Percentiles rank a stretch among this genome's conserved stretches.
Conservation (phyloP, 2,113 vertebrate genomes). For the Chinchilla lanigera region DNA sequence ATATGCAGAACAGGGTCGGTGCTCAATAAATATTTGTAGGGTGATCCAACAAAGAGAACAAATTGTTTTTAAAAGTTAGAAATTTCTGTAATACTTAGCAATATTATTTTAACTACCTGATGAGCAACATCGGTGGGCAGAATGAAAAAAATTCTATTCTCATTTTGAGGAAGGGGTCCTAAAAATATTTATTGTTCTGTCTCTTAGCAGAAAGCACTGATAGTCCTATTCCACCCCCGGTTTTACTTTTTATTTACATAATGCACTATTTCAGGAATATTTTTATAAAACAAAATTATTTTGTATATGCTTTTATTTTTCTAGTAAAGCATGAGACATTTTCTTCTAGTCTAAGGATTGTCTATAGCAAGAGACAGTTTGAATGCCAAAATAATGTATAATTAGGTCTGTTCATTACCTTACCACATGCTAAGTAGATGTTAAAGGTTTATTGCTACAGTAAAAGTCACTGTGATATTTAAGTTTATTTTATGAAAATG, state of each 20-base stretch:
- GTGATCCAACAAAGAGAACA: not conserved
- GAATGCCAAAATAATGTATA: conserved; percentile 67
- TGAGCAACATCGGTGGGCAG: not conserved
- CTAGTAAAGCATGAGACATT: conserved; percentile 1
- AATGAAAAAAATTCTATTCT: not conserved
- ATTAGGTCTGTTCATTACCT: conserved; percentile 70
- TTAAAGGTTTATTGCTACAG: conserved; percentile 52
- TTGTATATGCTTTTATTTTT: conserved; percentile 49
- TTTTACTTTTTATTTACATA: conserved; percentile 9
- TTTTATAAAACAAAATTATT: conserved; percentile 42
- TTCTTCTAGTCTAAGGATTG: conserved; percentile 40
- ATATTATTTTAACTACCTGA: not conserved
- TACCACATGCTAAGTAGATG: conserved; percentile 55
- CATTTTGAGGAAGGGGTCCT: not conserved
- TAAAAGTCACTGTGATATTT: conserved; percentile 65
- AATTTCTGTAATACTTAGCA: not conserved
- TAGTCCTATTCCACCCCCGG: not conserved
- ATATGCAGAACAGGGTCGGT: not conserved
- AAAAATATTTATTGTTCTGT: conserved; percentile 25
- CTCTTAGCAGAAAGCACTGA: conserved; percentile 23
- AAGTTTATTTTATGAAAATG: conserved; percentile 65
- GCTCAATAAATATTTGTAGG: not conserved
- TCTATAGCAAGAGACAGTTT: conserved; percentile 49
- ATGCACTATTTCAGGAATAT: conserved; percentile 3
- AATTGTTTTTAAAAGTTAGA: not conserved